A percentile compares a stretch with the other conserved stretches of the same genome.
phyloP scores from a whole-genome alignment of 2,888 invertebrate genomes.

The Phengaris arion region DNA sequence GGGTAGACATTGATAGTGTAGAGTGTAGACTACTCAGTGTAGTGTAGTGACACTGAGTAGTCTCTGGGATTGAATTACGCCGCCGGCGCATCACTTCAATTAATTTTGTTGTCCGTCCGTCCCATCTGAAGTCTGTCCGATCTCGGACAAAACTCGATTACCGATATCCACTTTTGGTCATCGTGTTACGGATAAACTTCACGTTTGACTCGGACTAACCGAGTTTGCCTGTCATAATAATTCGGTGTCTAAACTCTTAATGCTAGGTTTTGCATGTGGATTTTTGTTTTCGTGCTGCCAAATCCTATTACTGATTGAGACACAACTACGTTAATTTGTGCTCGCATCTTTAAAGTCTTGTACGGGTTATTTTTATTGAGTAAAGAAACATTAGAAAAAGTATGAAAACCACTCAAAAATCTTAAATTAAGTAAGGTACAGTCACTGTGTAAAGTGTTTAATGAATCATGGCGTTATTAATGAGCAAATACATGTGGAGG shows the following conservation, averaged over 20 bases:
- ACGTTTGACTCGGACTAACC: conserved; percentile 25
- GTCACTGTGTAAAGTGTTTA: conserved; percentile 7
- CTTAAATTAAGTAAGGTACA: not conserved
- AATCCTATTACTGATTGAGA: not conserved
- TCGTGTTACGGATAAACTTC: conserved; percentile 43
- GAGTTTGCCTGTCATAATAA: conserved; percentile 5
- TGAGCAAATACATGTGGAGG: conserved; percentile 15
- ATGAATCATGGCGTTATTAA: conserved; percentile 14
- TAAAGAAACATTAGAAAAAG: not conserved
- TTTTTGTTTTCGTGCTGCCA: not conserved
- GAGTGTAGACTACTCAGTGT: conserved; percentile 30
- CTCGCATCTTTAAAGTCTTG: too few species aligned
- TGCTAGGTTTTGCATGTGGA: not conserved
- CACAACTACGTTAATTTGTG: not conserved
- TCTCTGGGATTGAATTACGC: conserved; percentile 65
- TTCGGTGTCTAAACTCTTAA: not conserved
- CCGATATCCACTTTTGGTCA: conserved; percentile 52
- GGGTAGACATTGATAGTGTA: too few species aligned
- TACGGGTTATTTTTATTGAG: too few species aligned
- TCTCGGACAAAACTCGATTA: conserved; percentile 70
- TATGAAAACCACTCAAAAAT: not conserved
- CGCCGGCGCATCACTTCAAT: conserved; percentile 67
- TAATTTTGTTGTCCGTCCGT: conserved; percentile 70
- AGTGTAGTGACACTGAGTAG: conserved; percentile 34
- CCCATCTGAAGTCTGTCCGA: conserved; percentile 53